Percentiles rank a stretch among this genome's conserved stretches.
These are phyloP conservation scores for Flabesymbios commensalis DNA, from an alignment of 2,888 invertebrate genomes.

Conservation along the genomic window DNA sequence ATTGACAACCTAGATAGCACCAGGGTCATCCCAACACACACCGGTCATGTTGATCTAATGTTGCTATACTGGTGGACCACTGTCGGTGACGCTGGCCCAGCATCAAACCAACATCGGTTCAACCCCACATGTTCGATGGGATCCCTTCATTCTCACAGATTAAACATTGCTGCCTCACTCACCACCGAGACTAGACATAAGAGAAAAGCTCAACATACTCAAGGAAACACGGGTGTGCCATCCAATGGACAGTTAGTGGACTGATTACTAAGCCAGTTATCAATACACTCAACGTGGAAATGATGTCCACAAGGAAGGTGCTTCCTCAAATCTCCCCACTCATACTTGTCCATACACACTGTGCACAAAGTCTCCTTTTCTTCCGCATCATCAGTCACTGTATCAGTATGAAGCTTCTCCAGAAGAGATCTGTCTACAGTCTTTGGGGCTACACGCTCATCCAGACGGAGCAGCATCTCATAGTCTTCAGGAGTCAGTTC, in stretches of 20 bases:
- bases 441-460: conserved; percentile 53
- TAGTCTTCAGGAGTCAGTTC: conserved; percentile 60
- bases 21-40: too few relatives aligned
- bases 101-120: too few relatives aligned
- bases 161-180: too few relatives aligned
- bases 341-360: conserved; percentile 54
- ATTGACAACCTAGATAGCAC: too few relatives aligned
- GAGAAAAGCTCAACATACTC: too few relatives aligned
- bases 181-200: too few relatives aligned
- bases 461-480: conserved; percentile 51
- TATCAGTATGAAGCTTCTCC: conserved; percentile 41
- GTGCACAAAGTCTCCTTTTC: conserved; percentile 44
- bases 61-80: too few relatives aligned
- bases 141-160: too few relatives aligned
- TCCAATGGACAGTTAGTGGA: conserved; percentile 58
- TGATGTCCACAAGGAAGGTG: conserved; percentile 54
- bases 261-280: conserved; percentile 53
- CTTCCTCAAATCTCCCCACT: conserved; percentile 45
- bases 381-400: conserved; percentile 31
- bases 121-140: too few relatives aligned
- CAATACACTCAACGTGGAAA: conserved; percentile 55
- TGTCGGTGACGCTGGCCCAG: too few relatives aligned
- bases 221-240: conserved; percentile 35
- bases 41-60: too few relatives aligned
- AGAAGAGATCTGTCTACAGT: conserved; percentile 42